phyloP scores from a whole-genome alignment of 2,797 vertebrate species.

The Emydoidea blandingii region DNA sequence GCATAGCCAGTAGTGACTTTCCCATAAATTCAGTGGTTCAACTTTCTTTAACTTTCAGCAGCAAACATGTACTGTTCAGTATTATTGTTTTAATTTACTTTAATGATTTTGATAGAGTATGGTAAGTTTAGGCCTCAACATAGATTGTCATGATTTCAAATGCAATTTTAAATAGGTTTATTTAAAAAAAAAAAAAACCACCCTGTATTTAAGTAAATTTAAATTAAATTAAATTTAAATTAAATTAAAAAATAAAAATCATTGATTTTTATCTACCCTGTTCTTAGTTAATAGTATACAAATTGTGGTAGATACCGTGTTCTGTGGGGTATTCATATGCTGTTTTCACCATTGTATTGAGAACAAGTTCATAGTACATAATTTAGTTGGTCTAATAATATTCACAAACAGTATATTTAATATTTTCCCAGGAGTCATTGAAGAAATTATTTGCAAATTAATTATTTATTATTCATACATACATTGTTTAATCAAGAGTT shows the following conservation, averaged over 20 bases:
- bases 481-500: not conserved
- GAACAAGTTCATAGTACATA: not conserved
- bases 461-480: not conserved
- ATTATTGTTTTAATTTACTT: not conserved
- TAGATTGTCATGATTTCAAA: not conserved
- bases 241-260: not conserved
- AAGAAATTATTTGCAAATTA: fast-evolving
- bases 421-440: fast-evolving
- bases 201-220: not conserved
- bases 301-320: not conserved
- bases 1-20: not conserved
- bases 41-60: not conserved
- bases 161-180: not conserved
- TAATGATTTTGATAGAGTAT: not conserved
- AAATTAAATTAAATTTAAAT: not conserved
- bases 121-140: not conserved
- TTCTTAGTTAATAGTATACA: not conserved
- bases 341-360: not conserved
- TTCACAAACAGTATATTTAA: not conserved
- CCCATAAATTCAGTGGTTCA: not conserved
- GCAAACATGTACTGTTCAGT: not conserved
- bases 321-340: not conserved
- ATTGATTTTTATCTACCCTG: not conserved
- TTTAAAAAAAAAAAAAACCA: not conserved
- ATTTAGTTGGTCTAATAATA: not conserved